Evolutionary conservation across 2,113 vertebrate species (phyloP).

Genomic region (Thalassoma bifasciatum): DNA sequence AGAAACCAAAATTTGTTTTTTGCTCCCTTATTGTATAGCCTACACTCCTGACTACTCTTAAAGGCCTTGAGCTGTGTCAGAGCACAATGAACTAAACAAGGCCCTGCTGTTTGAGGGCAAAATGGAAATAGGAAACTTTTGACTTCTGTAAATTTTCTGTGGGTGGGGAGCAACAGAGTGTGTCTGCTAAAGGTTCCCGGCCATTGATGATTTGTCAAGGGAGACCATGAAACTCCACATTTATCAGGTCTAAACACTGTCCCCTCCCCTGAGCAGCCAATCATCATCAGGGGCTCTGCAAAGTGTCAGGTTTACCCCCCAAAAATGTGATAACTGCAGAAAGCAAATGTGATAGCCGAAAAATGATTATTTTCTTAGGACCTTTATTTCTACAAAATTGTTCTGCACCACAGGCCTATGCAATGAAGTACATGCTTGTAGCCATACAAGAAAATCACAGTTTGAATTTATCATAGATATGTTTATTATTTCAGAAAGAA

Average conservation of each 20-base stretch:
- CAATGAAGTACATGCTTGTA: too few species aligned
- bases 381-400: neutral
- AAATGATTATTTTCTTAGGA: neutral
- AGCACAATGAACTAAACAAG: slow-evolving; percentile 46
- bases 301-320: slow-evolving; percentile 23
- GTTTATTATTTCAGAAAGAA: too few species aligned
- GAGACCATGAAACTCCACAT: slow-evolving; percentile 75
- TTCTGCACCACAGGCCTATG: too few species aligned
- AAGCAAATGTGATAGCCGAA: too few species aligned
- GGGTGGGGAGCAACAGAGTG: slow-evolving; percentile 75
- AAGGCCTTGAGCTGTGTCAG: slow-evolving; percentile 38
- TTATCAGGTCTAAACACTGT: slow-evolving; percentile 77
- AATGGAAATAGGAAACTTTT: slow-evolving; percentile 77
- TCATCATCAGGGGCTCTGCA: slow-evolving; percentile 55
- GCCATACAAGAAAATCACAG: too few species aligned
- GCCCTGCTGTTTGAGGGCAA: slow-evolving; percentile 47
- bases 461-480: too few species aligned
- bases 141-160: slow-evolving; percentile 76
- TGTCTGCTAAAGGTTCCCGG: slow-evolving; percentile 76
- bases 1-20: slow-evolving; percentile 66
- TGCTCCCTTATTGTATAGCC: slow-evolving; percentile 53
- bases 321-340: slow-evolving; percentile 13
- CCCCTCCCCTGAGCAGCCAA: slow-evolving; percentile 77
- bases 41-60: slow-evolving; percentile 11
- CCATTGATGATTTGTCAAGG: slow-evolving; percentile 78